phyloP scores from a whole-genome alignment of 2,797 vertebrate species.

The Sebastes minor region DNA sequence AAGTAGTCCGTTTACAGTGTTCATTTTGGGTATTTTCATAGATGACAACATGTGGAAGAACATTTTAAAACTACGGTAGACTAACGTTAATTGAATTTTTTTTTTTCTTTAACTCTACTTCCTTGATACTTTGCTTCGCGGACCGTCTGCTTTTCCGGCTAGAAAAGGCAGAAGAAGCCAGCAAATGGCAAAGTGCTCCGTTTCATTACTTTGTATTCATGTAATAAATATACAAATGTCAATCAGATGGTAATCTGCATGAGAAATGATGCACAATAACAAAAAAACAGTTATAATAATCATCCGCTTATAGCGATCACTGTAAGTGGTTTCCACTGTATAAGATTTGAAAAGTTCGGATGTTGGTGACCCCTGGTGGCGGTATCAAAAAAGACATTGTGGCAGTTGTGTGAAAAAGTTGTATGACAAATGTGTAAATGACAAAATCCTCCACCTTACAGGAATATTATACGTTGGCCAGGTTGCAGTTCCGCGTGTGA shows the following conservation, averaged over 20 bases:
- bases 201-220: too few relatives aligned
- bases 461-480: background rate
- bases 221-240: too few relatives aligned
- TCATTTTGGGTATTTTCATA: background rate
- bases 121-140: too few relatives aligned
- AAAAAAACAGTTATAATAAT: fast-evolving
- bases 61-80: background rate
- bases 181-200: too few relatives aligned
- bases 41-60: background rate
- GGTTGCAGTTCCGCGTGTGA: conserved; percentile 25
- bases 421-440: background rate
- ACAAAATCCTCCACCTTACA: conserved; percentile 1
- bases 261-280: too few relatives aligned
- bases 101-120: fast-evolving
- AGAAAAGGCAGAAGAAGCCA: too few relatives aligned
- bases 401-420: background rate
- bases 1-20: background rate
- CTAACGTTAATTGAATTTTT: background rate
- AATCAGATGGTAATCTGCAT: too few relatives aligned
- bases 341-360: background rate
- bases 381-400: background rate
- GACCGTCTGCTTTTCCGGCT: too few relatives aligned
- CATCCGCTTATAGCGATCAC: too few relatives aligned
- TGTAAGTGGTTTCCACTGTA: too few relatives aligned
- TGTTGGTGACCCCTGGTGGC: background rate